phyloP scores from a whole-genome alignment of 1,140 invertebrate genomes.

The Caenorhabditis briggsae region DNA sequence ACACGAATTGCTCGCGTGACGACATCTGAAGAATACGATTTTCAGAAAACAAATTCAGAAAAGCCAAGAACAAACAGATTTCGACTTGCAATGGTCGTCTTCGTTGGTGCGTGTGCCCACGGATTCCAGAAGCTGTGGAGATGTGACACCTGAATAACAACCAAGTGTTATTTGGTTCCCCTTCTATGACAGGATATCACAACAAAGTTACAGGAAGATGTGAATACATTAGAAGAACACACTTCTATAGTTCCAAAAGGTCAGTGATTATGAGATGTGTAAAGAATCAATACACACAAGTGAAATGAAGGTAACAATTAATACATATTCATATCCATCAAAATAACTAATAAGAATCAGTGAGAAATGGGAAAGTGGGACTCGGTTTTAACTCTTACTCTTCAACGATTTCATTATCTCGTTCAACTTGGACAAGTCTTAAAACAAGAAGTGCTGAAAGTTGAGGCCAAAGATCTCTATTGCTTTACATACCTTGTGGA shows the following conservation, averaged over 20 bases:
- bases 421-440: slow-evolving; percentile 50
- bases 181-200: neutral
- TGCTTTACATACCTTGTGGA: slow-evolving; percentile 68
- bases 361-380: neutral
- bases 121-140: slow-evolving; percentile 75
- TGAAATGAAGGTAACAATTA: neutral
- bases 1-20: slow-evolving; percentile 58
- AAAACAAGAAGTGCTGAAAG: slow-evolving; percentile 43
- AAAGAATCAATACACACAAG: slow-evolving; percentile 11
- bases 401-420: slow-evolving; percentile 55
- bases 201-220: slow-evolving; percentile 27
- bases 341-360: slow-evolving; percentile 29
- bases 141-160: slow-evolving; percentile 69
- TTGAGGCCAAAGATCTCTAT: neutral
- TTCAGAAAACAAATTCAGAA: slow-evolving; percentile 4
- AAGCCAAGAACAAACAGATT: slow-evolving; percentile 40
- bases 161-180: neutral
- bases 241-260: slow-evolving; percentile 14
- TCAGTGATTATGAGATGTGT: slow-evolving; percentile 35
- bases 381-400: slow-evolving; percentile 12
- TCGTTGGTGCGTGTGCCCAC: slow-evolving; percentile 74
- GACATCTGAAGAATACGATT: slow-evolving; percentile 55
- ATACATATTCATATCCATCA: slow-evolving; percentile 50
- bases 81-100: slow-evolving; percentile 74
- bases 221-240: neutral